Evolutionary conservation across 2,888 invertebrate species (phyloP).

Genomic region (Tenthredo scrophulariae): DNA sequence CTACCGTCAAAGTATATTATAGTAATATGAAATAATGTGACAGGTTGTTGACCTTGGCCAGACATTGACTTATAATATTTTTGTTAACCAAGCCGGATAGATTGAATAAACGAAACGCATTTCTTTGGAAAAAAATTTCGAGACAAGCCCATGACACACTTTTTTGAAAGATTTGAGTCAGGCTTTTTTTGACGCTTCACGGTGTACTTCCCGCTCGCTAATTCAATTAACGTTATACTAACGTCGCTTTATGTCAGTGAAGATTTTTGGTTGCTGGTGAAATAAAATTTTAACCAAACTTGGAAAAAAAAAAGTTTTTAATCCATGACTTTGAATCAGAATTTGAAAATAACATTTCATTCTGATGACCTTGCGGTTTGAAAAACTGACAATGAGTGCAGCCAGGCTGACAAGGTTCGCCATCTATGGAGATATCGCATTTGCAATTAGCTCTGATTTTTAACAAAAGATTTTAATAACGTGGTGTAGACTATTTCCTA

Average conservation of each 20-base stretch:
- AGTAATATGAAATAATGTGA: constrained; percentile 53
- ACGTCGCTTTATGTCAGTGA: neutral
- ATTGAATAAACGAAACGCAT: neutral
- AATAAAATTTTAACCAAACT: neutral
- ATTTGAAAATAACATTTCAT: neutral
- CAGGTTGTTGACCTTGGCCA: constrained; percentile 57
- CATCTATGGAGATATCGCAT: constrained; percentile 36
- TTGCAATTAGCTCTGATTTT: constrained; percentile 30
- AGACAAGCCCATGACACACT: constrained; percentile 33
- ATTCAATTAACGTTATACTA: neutral
- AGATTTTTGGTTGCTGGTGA: neutral
- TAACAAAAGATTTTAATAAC: neutral
- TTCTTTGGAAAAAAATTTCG: constrained; percentile 1
- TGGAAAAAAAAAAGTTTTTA: neutral
- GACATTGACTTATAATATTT: constrained; percentile 55
- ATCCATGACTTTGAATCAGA: neutral
- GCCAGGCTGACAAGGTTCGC: neutral
- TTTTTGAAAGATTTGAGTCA: neutral
- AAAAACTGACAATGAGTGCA: neutral
- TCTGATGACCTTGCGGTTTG: neutral
- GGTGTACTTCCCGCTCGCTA: neutral
- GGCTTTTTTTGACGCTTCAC: neutral
- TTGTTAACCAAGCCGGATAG: neutral
- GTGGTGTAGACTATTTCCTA: neutral
- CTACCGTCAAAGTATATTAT: neutral